These are phyloP conservation scores for Drymodes brunneopygia DNA, from an alignment of 2,113 vertebrate genomes.

Conservation along the genomic window DNA sequence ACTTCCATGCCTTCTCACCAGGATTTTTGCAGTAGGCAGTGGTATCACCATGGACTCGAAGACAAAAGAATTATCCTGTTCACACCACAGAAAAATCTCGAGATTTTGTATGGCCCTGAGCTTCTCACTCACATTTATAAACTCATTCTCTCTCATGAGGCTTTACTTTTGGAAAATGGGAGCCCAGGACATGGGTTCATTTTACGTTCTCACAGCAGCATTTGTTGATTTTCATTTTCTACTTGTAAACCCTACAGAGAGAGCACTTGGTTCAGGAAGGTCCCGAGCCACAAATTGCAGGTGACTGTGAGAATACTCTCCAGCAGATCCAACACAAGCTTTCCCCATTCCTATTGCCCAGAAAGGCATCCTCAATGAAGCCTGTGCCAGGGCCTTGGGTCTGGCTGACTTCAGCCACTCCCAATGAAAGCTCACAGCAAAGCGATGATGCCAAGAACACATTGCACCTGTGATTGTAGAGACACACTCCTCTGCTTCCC, in stretches of 20 bases:
- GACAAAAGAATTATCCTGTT: neutral
- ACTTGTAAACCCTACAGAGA: neutral
- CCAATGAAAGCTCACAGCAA: neutral
- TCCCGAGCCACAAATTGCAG: neutral
- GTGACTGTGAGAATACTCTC: neutral
- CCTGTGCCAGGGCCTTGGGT: neutral
- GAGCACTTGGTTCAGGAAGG: neutral
- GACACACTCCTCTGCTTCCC: neutral
- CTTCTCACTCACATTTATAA: neutral
- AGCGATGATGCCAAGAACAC: accelerated
- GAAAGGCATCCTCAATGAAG: neutral
- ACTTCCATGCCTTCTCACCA: neutral
- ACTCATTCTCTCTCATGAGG: neutral
- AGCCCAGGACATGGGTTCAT: neutral
- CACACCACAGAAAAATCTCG: neutral
- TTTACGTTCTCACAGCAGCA: neutral
- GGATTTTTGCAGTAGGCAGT: neutral
- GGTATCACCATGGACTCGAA: accelerated
- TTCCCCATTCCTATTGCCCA: neutral
- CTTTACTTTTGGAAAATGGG: neutral
- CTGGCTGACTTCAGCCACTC: neutral
- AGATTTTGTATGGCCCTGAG: neutral
- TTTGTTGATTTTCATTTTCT: neutral
- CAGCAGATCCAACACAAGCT: neutral
- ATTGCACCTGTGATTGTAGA: accelerated